Base-by-base conservation (phyloP, 2,113 vertebrate genomes). In the Theristicus caerulescens region DNA sequence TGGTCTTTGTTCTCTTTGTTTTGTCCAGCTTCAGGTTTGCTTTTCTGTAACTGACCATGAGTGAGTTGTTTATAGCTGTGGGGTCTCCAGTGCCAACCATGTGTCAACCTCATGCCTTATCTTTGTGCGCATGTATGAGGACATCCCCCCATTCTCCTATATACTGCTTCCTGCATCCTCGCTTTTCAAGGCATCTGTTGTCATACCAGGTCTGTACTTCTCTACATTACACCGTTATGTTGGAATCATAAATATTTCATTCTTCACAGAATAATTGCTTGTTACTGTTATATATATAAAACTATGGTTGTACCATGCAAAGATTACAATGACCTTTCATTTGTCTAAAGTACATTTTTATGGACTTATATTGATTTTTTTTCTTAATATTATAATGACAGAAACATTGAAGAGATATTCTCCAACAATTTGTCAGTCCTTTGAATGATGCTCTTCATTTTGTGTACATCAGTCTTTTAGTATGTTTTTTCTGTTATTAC, bases 131-230 rank as follows among this genome's bases (percentile, higher is more conserved):
- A 25, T 17, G 2, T 13, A 26, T 26, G 24, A 62, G 10, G 25
- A 18, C 31, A 58, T 44, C 9, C 3, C 26, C 3, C 34, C 8
- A 6, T n/a, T 38, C 6, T n/a, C 13, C 9, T 61, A 81, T 51
- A 17, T 0, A 1, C 16, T 77, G 4, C n/a, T 52, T 67, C 26
- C 11, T 55, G 17, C 1, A 0, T 54, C 26, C 29, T 51, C 1
- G 0, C 29, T 87, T 86, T n/a, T 52, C 46, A 58, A n/a, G 57
- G 57, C 57, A 13, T 58, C 57, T 58, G 57, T 34, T n/a, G 32
- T 24, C 34, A 58, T 51, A 52, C 16, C 11, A 83, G 17, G 20
- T 6, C 14, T 44, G 7, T 71, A 32, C 2, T 38, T 82, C 27
- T 74, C 15, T 57, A n/a, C 2, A 17, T 62, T 40, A 7, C 5